A percentile compares a stretch with the other conserved stretches of the same genome.
Conservation (phyloP, 2,888 invertebrate species). For the Luffia ferchaultella region DNA sequence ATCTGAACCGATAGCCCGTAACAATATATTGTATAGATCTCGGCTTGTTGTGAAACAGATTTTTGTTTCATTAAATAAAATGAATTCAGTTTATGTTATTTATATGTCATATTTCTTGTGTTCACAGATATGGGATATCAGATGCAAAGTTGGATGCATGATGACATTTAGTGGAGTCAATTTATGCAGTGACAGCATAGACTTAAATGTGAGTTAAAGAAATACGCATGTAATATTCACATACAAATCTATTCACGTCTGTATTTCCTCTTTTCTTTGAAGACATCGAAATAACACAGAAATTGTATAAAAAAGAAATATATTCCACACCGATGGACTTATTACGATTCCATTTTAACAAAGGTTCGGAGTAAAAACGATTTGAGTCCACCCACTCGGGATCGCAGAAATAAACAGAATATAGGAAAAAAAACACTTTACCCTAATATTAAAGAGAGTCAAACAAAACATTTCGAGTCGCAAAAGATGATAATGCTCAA, state of each 20-base stretch:
- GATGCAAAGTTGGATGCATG: slow-evolving; percentile 56
- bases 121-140: slow-evolving; percentile 64
- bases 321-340: neutral
- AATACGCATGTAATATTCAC: slow-evolving; percentile 8
- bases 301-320: neutral
- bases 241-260: no score
- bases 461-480: neutral
- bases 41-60: no score
- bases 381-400: neutral
- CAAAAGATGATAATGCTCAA: neutral
- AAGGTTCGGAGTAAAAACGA: neutral
- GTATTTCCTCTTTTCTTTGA: no score
- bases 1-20: no score
- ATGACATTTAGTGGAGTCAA: slow-evolving; percentile 65
- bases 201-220: slow-evolving; percentile 56
- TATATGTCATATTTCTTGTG: no score
- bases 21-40: no score
- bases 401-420: neutral
- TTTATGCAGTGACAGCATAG: slow-evolving; percentile 64
- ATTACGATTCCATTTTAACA: neutral
- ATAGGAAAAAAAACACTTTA: neutral
- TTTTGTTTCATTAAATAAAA: no score
- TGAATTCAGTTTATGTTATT: no score
- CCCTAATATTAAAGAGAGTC: neutral
- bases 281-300: neutral